These are phyloP conservation scores for Leucophora obtusa DNA, from an alignment of 2,888 invertebrate genomes.

Conservation along the genomic window DNA sequence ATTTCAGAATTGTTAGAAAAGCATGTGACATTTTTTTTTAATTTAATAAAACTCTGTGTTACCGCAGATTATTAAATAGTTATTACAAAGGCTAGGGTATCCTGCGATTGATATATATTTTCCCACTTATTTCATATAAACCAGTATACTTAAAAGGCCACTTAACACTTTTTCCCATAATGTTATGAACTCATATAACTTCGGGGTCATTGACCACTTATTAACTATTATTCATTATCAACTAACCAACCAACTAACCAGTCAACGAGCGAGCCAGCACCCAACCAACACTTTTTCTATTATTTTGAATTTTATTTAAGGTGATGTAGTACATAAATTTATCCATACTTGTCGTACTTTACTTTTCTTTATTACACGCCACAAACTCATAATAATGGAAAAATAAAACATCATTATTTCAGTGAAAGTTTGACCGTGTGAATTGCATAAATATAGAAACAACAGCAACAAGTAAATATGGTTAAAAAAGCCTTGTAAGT, in stretches of 20 bases:
- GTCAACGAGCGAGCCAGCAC: not conserved
- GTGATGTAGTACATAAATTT: not conserved
- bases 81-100: too few relatives aligned
- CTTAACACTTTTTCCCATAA: not conserved
- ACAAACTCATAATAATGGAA: not conserved
- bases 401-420: slow-evolving; percentile 48
- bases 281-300: not conserved
- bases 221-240: slow-evolving; percentile 22
- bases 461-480: not conserved
- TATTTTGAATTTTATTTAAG: not conserved
- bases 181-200: not conserved
- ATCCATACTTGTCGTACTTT: not conserved
- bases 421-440: slow-evolving; percentile 65
- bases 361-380: slow-evolving; percentile 3
- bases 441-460: slow-evolving; percentile 54
- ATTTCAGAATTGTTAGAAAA: too few relatives aligned
- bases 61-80: too few relatives aligned
- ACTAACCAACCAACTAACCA: not conserved
- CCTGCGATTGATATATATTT: too few relatives aligned
- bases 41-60: too few relatives aligned
- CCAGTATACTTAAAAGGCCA: not conserved
- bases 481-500: slow-evolving; percentile 13
- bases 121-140: not conserved
- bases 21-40: too few relatives aligned
- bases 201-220: slow-evolving; percentile 43